These are phyloP conservation scores for Nomada goodeniana DNA, from an alignment of 2,888 invertebrate genomes.

Conservation along the genomic window DNA sequence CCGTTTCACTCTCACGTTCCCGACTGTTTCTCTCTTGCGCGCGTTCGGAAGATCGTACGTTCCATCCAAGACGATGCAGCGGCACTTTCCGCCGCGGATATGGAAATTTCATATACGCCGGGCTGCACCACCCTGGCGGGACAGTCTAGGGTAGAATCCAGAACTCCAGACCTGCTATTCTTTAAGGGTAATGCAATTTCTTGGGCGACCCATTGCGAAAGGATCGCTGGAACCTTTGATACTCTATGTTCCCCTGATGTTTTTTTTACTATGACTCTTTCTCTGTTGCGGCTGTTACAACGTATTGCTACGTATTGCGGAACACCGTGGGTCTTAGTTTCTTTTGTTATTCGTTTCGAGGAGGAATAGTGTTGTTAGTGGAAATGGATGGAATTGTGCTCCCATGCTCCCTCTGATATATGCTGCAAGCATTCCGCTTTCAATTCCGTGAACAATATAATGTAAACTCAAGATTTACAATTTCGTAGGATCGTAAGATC, in stretches of 20 bases:
- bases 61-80: constrained; percentile 55
- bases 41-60: constrained; percentile 20
- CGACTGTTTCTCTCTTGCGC: constrained; percentile 27
- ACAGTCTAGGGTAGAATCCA: not conserved
- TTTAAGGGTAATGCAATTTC: constrained; percentile 55
- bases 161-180: constrained; percentile 38
- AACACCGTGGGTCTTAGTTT: not conserved
- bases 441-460: too few relatives aligned
- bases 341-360: not conserved
- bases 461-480: too few relatives aligned
- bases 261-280: not conserved
- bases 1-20: constrained; percentile 12
- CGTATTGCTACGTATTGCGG: too few relatives aligned
- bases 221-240: constrained; percentile 26
- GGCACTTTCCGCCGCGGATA: constrained; percentile 76
- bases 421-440: too few relatives aligned
- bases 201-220: not conserved
- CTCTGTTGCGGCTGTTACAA: too few relatives aligned
- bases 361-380: not conserved
- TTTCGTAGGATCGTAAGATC: too few relatives aligned
- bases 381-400: not conserved
- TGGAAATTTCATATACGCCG: constrained; percentile 79
- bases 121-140: constrained; percentile 49
- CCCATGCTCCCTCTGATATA: too few relatives aligned
- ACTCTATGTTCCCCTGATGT: not conserved